Conservation (phyloP, 2,888 invertebrate genomes). For the Psylliodes chrysocephalus region DNA sequence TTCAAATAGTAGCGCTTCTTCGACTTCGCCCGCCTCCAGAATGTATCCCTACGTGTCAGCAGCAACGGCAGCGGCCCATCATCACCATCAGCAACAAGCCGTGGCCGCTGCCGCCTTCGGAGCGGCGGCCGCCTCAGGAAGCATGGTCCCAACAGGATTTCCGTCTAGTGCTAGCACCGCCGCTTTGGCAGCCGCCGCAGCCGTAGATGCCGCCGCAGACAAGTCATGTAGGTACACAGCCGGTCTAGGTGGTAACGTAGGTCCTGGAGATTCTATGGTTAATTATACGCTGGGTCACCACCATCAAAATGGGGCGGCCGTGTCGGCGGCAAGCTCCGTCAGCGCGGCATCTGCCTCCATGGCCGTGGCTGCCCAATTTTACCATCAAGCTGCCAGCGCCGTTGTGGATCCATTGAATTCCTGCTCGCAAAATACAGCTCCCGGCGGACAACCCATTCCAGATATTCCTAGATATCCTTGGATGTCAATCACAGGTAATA, state of each 20-base stretch:
- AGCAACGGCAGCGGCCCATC: conserved; percentile 69
- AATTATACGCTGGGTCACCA: conserved; percentile 84
- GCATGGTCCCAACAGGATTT: conserved; percentile 72
- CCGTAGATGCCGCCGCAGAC: conserved; percentile 76
- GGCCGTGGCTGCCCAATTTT: conserved; percentile 81
- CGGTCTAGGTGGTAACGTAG: conserved; percentile 70
- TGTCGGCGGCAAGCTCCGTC: conserved; percentile 71
- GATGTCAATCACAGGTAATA: conserved; percentile 95
- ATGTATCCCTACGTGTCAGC: conserved; percentile 94
- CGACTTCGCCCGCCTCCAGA: conserved; percentile 75
- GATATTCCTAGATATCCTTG: conserved; percentile 95
- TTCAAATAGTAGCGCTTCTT: conserved; percentile 68
- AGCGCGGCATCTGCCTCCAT: conserved; percentile 78
- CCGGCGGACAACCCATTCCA: conserved; percentile 86
- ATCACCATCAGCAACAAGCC: conserved; percentile 77
- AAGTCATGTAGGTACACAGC: conserved; percentile 85
- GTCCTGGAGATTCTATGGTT: conserved; percentile 81
- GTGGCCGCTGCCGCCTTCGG: conserved; percentile 73
- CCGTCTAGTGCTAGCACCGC: conserved; percentile 67
- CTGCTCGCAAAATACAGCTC: conserved; percentile 75
- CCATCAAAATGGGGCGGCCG: conserved; percentile 72
- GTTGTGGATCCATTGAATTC: conserved; percentile 85
- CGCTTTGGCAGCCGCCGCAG: conserved; percentile 73
- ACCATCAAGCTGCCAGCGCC: conserved; percentile 85
- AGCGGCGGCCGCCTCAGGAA: conserved; percentile 75